Evolutionary conservation across 2,797 vertebrate species (phyloP), one percentile per base, ranked within the genome.

Genomic region (Channallabes apus): DNA sequence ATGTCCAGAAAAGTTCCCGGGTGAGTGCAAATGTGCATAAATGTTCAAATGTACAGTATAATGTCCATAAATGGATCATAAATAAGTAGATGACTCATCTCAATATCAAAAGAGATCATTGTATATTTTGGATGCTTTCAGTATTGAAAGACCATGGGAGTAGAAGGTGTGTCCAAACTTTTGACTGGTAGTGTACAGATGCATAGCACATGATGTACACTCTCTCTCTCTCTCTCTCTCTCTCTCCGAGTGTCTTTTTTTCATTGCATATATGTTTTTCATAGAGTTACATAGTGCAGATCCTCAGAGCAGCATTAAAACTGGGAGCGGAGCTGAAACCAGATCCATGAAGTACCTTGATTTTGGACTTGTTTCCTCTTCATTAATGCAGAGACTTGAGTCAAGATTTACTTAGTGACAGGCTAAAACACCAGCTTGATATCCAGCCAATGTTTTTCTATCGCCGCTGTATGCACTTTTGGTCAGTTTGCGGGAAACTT

Each of bases 201-300:
- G 85, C 75, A 82, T 58, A 80, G 64, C 85, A 88, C 69, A 85
- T 88, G 82, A 84, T 65, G 18, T 83, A 69, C 65, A 15, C 41
- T 51, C n/a, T 29, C 46, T 58, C 27, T 76, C n/a, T 54, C 41
- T 75, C 14, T 54, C 14, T 75, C 41, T 54, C n/a, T 9, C 20
- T 24, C 35, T 41, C 68, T 46, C 0, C 1, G 6, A 15, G n/a
- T 51, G 46, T 2, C 20, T 38, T 32, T 79, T 61, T 62, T 41
- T 79, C 6, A 22, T 78, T 38, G 51, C 51, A 58, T 29, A 22
- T 64, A 54, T 75, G 29, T 75, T 65, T 78, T 24, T 38, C 24
- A 41, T 62, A 62, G 22, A 32, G 56, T 85, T 80, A 87, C 35
- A 85, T 58, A 75, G 77, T 72, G 73, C 73, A 64, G 82, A 76